Conservation (phyloP, 1,140 invertebrate species). For the Nixonia krombeini region DNA sequence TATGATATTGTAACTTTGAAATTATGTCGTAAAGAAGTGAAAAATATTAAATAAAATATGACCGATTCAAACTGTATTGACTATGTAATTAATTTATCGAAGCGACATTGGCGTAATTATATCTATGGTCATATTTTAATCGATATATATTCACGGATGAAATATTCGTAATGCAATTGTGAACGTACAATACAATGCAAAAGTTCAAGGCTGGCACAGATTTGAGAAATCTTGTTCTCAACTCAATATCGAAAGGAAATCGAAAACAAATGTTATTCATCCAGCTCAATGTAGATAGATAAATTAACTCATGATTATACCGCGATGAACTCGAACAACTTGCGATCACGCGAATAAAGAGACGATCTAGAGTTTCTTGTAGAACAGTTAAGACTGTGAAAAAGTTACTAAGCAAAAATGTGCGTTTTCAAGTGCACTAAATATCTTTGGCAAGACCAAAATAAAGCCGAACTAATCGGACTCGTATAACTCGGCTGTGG, state of each 20-base stretch:
- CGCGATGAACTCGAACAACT: conserved; percentile 29
- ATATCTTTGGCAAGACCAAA: conserved; percentile 28
- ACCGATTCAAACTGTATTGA: background rate
- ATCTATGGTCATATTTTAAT: background rate
- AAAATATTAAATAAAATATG: background rate
- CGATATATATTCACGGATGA: background rate
- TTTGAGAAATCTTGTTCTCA: conserved; percentile 18
- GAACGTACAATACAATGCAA: conserved; percentile 37
- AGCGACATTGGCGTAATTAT: too few species aligned
- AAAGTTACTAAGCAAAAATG: conserved; percentile 33
- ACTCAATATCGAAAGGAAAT: conserved; percentile 23
- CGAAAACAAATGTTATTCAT: conserved; percentile 37
- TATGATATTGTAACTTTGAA: background rate
- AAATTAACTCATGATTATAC: conserved; percentile 37
- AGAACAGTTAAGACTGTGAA: conserved; percentile 25
- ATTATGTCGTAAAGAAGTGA: background rate
- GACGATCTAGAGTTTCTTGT: conserved; percentile 33
- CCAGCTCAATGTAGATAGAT: conserved; percentile 45
- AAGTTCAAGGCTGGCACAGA: conserved; percentile 33
- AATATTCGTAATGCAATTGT: conserved; percentile 28
- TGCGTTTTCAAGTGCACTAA: conserved; percentile 21
- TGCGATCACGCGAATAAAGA: conserved; percentile 9
- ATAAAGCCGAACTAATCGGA: conserved; percentile 43
- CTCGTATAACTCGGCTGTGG: conserved; percentile 43
- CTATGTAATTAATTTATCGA: background rate